phyloP scores from a whole-genome alignment of 2,113 vertebrate species.

The Clinocottus analis region DNA sequence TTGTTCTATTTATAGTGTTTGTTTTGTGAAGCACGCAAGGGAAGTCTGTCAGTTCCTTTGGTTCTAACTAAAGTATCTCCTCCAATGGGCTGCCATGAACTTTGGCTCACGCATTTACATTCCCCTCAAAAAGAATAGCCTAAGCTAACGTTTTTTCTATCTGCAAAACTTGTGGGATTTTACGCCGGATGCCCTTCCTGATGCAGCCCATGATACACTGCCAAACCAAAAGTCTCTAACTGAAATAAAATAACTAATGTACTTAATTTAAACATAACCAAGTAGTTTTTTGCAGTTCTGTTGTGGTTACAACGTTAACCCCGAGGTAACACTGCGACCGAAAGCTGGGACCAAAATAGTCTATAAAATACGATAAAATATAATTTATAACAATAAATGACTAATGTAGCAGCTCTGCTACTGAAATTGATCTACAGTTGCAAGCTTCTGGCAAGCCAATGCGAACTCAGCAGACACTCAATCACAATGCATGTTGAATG shows the following conservation, averaged over 20 bases:
- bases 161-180: neutral
- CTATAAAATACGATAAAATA: neutral
- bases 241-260: no score
- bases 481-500: neutral
- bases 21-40: neutral
- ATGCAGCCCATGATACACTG: no score
- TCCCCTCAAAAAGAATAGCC: neutral
- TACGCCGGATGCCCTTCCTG: no score
- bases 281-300: no score
- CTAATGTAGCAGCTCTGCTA: no score
- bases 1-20: neutral
- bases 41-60: neutral
- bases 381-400: neutral
- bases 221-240: no score
- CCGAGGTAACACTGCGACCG: no score
- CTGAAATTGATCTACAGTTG: neutral
- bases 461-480: neutral
- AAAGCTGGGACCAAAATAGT: no score
- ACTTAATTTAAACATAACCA: no score
- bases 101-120: neutral
- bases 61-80: neutral
- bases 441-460: neutral
- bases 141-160: neutral
- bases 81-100: neutral
- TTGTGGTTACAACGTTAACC: no score